These are phyloP conservation scores for Ariolimax columbianus DNA, from an alignment of 2,888 invertebrate genomes.

Conservation along the genomic window DNA sequence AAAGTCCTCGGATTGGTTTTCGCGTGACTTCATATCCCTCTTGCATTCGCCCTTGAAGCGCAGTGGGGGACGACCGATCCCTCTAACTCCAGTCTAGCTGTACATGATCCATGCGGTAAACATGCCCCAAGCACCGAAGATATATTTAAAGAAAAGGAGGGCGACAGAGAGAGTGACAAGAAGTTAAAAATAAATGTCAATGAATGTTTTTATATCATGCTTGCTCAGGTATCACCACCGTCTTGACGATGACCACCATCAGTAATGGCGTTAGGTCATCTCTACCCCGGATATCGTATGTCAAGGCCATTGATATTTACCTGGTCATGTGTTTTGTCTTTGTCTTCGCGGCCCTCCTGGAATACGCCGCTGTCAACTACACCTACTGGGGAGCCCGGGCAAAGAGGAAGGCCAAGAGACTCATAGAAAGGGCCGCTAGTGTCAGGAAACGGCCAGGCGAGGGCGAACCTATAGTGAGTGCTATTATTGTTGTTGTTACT, in stretches of 20 bases:
- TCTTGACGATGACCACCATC: conserved; percentile 99
- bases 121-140: no score
- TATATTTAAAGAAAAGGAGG: no score
- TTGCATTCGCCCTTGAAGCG: no score
- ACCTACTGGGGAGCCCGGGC: conserved; percentile 99
- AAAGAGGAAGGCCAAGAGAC: conserved; percentile 90
- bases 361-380: conserved; percentile 98
- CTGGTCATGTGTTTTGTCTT: conserved; percentile 99
- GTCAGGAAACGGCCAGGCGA: conserved; percentile 46
- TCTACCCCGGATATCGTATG: conserved; percentile 96
- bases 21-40: no score
- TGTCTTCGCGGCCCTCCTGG: conserved; percentile 96
- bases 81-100: no score
- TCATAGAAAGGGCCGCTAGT: conserved; percentile 59
- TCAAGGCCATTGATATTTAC: conserved; percentile 99
- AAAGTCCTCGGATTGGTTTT: no score
- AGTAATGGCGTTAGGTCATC: conserved; percentile 98
- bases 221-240: conserved; percentile 94
- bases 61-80: no score
- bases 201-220: no score
- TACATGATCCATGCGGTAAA: no score
- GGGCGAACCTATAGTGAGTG: conserved; percentile 53
- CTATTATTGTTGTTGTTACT: no score
- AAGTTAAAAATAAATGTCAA: no score
- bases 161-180: no score